Conservation (phyloP, 2,113 vertebrate genomes). For the Phycodurus eques region DNA sequence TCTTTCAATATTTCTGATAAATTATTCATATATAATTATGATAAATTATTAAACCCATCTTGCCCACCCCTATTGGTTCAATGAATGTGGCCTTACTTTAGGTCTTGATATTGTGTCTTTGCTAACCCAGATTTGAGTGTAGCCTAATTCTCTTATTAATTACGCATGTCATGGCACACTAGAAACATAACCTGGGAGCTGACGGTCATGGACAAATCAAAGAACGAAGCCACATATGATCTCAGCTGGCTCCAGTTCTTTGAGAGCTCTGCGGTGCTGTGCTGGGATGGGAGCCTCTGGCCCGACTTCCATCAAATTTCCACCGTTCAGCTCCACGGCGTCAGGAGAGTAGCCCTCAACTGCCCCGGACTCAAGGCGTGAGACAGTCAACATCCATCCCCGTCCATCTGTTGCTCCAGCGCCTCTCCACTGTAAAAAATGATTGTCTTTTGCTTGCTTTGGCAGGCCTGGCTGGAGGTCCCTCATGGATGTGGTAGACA, state of each 20-base stretch:
- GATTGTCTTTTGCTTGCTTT: conserved; percentile 3
- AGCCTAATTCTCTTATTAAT: neutral
- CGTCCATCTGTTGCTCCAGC: neutral
- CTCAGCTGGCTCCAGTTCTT: conserved; percentile 61
- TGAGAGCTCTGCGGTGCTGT: conserved; percentile 73
- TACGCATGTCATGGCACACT: conserved; percentile 1
- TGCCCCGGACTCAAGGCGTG: conserved; percentile 56
- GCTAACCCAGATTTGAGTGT: too few species aligned
- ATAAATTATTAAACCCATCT: too few species aligned
- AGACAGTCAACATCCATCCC: conserved; percentile 15
- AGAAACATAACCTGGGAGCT: conserved; percentile 79
- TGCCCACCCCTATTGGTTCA: too few species aligned
- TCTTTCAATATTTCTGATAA: too few species aligned
- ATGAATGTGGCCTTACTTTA: too few species aligned
- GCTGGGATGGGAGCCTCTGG: conserved; percentile 75
- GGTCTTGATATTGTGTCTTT: too few species aligned
- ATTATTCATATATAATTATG: too few species aligned
- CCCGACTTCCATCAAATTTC: conserved; percentile 66
- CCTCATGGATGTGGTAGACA: conserved; percentile 72
- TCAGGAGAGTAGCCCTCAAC: conserved; percentile 70
- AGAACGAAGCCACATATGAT: conserved; percentile 65
- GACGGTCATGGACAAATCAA: conserved; percentile 70
- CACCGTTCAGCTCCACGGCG: conserved; percentile 77
- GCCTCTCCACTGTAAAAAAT: neutral
- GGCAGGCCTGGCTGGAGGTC: conserved; percentile 75